Evolutionary conservation across 2,888 invertebrate species (phyloP), one percentile per base, ranked within the genome.

Genomic region (Parelbella ahira): DNA sequence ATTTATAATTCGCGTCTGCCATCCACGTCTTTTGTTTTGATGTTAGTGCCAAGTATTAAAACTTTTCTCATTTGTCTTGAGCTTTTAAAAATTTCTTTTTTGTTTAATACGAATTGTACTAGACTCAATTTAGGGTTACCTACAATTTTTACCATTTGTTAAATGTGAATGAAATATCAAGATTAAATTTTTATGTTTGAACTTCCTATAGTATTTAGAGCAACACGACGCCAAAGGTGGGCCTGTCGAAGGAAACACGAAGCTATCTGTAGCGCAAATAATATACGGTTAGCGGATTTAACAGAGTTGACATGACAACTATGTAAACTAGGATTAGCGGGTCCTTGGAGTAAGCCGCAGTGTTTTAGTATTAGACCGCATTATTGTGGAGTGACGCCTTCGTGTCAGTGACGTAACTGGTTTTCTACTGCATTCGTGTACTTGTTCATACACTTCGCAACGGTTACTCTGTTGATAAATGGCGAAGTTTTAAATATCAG

Each of bases 271-370:
- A 27, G 21, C 15, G n/a, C 9, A 21, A 23, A n/a, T 8, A 6
- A 18, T 15, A 3, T 38, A 24, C 8, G 19, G 23, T 24, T 18
- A 38, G 23, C 7, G 30, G 23, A 24, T 30, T 15, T n/a, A 7
- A 15, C n/a, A 37, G 9, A 21, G 4, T 4, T 15, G 15, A 15
- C 13, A 21, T 37, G 29, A 9, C 28, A 13, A 10, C 65, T 62
- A 55, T 59, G 55, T 63, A 61, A 69, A 62, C 49, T 48, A 50
- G 50, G 55, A 55, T 54, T 51, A 45, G 47, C 44, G 47, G 51
- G 44, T 55, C 57, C 58, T 54, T 47, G 37, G 52, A 44, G 37
- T 50, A 56, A 52, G 56, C 65, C 63, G 62, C 68, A 66, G 53
- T 53, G 54, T 51, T 51, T 41, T 51, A 54, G 45, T 45, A 43